Evolutionary conservation across 2,888 invertebrate genomes (phyloP), one percentile per base, ranked within the genome.

Genomic region (Halocaridina rubra): DNA sequence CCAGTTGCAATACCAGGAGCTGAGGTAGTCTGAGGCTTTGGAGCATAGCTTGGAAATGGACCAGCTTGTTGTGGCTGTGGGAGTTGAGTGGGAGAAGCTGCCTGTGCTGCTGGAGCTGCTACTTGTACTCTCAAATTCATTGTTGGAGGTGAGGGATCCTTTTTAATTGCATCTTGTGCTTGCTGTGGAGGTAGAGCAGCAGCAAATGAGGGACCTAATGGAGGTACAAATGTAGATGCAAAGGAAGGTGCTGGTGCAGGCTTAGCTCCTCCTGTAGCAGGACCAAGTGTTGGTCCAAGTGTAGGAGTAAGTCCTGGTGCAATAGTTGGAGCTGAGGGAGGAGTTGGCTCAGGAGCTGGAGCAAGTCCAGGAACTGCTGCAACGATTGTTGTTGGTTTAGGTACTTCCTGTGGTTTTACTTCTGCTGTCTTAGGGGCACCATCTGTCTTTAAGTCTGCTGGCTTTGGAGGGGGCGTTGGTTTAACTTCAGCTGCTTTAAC

Each of bases 111-210:
- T 8, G 27, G 2, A 8, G 78, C 39, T 39, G 61, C 64, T 1
- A 74, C 72, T 24, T 39, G 72, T 24, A 46, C 75, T 59, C 30
- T 19, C 7, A 74, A 27, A 46, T 74, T 74, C 72, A 74, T 46
- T 8, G 46, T 16, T 74, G 72, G 33, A 19, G 72, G 72, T 19
- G 72, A 24, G 32, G 77, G 8, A 8, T 29, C 30, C 46, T 75
- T 46, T 13, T 59, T 29, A 13, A 27, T 13, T 0, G 57, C 32
- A 2, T 24, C 78, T 22, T 22, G 67, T 7, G 78, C 64, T 2
- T 32, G 64, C 10, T 59, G 61, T 67, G 78, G 22, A 22, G 78
- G 64, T 5, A 33, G 24, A 27, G 64, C 16, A 3, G 78, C 33
- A 4, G 64, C 78, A 19, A 33, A 33, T 7, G 78, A 32, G 24